Evolutionary conservation across 2,888 invertebrate genomes (phyloP), one percentile per base, ranked within the genome.

Genomic region (Catocala nupta): DNA sequence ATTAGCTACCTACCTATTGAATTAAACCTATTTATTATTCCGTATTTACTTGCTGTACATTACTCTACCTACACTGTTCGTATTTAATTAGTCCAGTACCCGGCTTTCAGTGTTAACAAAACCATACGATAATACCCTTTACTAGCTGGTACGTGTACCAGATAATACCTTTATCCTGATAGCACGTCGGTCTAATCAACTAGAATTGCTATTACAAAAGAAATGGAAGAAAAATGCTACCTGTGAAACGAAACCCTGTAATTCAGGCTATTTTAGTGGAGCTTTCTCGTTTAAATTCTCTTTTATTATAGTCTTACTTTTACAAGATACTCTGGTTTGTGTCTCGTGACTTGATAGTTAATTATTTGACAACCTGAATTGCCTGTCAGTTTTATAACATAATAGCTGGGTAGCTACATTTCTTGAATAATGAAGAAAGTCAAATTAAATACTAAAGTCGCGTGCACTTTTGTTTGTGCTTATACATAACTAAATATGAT

Each of bases 31-130:
- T 54, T 43, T 51, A 55, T 54, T 43, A 42, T 55, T 13, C 55
- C 75, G 71, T 77, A 78, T 79, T 69, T 75, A 73, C 69, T 69
- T 16, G 16, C 16, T 11, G 69, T 73, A 78, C 67, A 73, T 73
- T 76, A 49, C 25, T 36, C 33, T 44, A 58, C 78, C 77, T 84
- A 81, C 86, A 84, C 80, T 80, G 70, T 39, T 75, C 52, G 45
- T 52, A 53, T 80, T 82, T 90, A 89, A 89, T 90, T 90, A 88
- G 82, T 80, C 73, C 72, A 70, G 74, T 78, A 78, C 79, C 82
- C 82, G 70, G 71, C 74, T 73, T 79, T 79, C 80, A 81, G 77
- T 81, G 84, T 80, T 80, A 79, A 77, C 73, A 73, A 80, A 81
- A 79, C 80, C 78, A 73, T 80, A 73, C 77, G 73, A 67, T 77